Conservation (phyloP, 1,140 invertebrate species). For the Psix sp. region DNA sequence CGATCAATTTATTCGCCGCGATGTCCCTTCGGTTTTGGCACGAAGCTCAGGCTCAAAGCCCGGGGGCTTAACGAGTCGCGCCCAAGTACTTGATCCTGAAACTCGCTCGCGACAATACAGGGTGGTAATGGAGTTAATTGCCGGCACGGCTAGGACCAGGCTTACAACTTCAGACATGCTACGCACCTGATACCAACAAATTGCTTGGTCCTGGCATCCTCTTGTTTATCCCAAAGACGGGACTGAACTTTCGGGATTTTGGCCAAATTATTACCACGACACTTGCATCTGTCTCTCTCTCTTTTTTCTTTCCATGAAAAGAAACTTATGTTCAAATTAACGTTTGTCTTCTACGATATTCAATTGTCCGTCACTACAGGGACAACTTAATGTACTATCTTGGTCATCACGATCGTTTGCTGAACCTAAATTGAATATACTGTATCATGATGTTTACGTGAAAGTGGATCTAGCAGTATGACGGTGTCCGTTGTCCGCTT, state of each 20-base stretch:
- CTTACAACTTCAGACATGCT: constrained; percentile 74
- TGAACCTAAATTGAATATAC: constrained; percentile 36
- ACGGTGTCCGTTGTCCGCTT: constrained; percentile 62
- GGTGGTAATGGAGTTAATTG: constrained; percentile 77
- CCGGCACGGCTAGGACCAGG: constrained; percentile 63
- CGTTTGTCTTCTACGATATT: too few species aligned
- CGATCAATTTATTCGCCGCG: constrained; percentile 20
- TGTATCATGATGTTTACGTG: constrained; percentile 35
- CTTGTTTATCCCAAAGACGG: constrained; percentile 64
- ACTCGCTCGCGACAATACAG: constrained; percentile 70
- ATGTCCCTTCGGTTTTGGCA: constrained; percentile 54
- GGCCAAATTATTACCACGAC: constrained; percentile 29
- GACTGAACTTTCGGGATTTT: constrained; percentile 40
- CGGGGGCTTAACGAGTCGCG: constrained; percentile 72
- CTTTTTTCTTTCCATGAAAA: too few species aligned
- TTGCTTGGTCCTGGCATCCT: constrained; percentile 69
- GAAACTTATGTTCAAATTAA: too few species aligned
- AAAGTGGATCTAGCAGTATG: constrained; percentile 28
- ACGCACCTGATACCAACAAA: constrained; percentile 76
- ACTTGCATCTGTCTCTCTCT: background rate
- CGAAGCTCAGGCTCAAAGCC: constrained; percentile 67
- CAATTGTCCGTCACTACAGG: too few species aligned
- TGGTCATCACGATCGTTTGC: constrained; percentile 15
- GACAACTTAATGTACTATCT: too few species aligned
- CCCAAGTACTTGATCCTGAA: constrained; percentile 58